Percentiles rank a stretch among this genome's conserved stretches.
Evolutionary conservation across 1,140 invertebrate genomes (phyloP).

Genomic region (Copidosoma floridanum): DNA sequence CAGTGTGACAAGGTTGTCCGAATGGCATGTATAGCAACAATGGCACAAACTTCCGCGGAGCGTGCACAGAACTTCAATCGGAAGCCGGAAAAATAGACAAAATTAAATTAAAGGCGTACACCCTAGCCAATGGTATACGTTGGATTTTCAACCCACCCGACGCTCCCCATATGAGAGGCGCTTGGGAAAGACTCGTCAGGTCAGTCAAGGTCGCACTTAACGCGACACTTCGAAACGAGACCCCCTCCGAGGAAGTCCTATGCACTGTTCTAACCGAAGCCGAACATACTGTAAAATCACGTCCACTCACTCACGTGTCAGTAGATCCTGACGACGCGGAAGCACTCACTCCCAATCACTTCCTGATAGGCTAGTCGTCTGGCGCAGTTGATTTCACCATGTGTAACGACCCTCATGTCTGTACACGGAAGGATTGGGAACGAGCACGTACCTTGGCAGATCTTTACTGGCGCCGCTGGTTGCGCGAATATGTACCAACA

Average conservation of each 20-base stretch:
- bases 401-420: not conserved
- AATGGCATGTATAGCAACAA: conserved; percentile 32
- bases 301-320: conserved; percentile 21
- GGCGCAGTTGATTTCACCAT: not conserved
- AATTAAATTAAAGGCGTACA: not conserved
- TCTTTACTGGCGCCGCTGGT: conserved; percentile 33
- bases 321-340: conserved; percentile 18
- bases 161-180: no score
- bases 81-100: not conserved
- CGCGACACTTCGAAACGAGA: not conserved
- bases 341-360: conserved; percentile 37
- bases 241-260: not conserved
- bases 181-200: no score
- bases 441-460: conserved; percentile 27
- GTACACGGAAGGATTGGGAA: conserved; percentile 4
- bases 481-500: conserved; percentile 34
- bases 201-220: not conserved
- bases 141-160: no score
- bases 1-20: conserved; percentile 24
- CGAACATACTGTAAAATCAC: no score
- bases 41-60: no score
- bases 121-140: no score
- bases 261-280: not conserved
- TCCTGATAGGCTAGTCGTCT: conserved; percentile 30
- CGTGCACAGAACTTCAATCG: no score